Evolutionary conservation across 2,888 invertebrate species (phyloP).

Genomic region (Cryptosula pallasiana): DNA sequence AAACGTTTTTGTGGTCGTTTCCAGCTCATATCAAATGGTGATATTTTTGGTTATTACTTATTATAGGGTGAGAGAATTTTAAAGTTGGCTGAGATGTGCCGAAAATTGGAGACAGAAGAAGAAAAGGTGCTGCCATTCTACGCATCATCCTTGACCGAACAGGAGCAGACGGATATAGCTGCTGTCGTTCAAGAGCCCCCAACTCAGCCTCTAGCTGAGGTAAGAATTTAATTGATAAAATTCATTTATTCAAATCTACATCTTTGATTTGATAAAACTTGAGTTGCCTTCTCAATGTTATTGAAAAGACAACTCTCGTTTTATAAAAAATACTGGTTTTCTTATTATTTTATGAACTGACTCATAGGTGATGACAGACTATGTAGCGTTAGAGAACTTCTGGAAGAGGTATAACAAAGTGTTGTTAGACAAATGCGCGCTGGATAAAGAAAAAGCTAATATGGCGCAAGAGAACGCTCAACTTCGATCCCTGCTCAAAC

Average conservation of each 20-base stretch:
- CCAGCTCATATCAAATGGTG: background rate
- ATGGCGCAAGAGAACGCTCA: constrained; percentile 61
- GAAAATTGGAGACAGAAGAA: constrained; percentile 53
- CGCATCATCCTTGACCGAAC: constrained; percentile 48
- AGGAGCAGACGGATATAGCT: constrained; percentile 48
- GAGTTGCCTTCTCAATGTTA: too few relatives aligned
- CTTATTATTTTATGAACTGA: too few relatives aligned
- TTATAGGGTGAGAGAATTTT: constrained; percentile 46
- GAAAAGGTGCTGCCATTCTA: constrained; percentile 55
- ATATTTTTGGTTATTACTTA: background rate
- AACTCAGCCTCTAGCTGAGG: constrained; percentile 44
- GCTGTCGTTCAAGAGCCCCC: constrained; percentile 45
- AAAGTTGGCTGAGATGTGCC: constrained; percentile 51
- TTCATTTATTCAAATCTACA: too few relatives aligned
- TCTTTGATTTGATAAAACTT: too few relatives aligned
- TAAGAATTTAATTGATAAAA: too few relatives aligned
- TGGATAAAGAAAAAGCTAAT: constrained; percentile 53
- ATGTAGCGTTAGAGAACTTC: constrained; percentile 62
- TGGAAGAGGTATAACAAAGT: constrained; percentile 63
- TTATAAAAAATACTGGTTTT: too few relatives aligned
- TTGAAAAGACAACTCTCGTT: too few relatives aligned
- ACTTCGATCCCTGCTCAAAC: constrained; percentile 51
- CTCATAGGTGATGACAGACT: constrained; percentile 49
- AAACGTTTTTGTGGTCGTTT: too few relatives aligned
- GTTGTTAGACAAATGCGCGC: constrained; percentile 57